These are phyloP conservation scores for Campoletis sonorensis DNA, from an alignment of 1,140 invertebrate genomes.

Conservation along the genomic window DNA sequence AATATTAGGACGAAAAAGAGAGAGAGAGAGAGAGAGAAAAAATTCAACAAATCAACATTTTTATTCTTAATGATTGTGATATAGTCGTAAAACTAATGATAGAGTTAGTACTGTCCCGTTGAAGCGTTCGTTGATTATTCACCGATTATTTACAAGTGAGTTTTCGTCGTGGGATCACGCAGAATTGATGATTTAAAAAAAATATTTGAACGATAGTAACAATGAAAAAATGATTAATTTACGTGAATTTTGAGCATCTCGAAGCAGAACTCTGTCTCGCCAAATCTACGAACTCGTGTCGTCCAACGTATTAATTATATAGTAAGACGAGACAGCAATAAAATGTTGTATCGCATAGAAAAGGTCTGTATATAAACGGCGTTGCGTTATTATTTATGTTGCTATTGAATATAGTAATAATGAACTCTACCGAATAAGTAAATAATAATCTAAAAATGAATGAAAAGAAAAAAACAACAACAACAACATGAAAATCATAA, in stretches of 20 bases:
- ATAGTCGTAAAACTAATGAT: slow-evolving; percentile 66
- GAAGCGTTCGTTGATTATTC: slow-evolving; percentile 33
- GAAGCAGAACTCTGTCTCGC: slow-evolving; percentile 32
- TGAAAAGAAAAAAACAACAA: slow-evolving; percentile 39
- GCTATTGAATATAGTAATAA: slow-evolving; percentile 66
- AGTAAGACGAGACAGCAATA: slow-evolving; percentile 49
- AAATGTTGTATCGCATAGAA: slow-evolving; percentile 46
- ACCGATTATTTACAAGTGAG: slow-evolving; percentile 27
- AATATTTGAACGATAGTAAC: too few relatives aligned
- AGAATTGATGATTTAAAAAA: slow-evolving; percentile 11
- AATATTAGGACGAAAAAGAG: too few relatives aligned
- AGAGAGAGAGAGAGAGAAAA: not conserved
- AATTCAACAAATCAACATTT: slow-evolving; percentile 61
- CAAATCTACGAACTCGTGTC: slow-evolving; percentile 50
- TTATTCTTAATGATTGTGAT: slow-evolving; percentile 69
- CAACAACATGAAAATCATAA: slow-evolving; percentile 45
- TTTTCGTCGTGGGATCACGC: slow-evolving; percentile 32
- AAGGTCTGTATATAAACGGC: slow-evolving; percentile 70
- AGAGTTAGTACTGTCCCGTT: slow-evolving; percentile 50
- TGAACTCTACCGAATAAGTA: slow-evolving; percentile 63
- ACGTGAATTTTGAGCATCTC: slow-evolving; percentile 23
- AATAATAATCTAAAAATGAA: slow-evolving; percentile 66
- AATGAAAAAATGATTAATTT: too few relatives aligned
- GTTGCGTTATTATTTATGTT: slow-evolving; percentile 74
- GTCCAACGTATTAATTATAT: slow-evolving; percentile 55